These are phyloP conservation scores for Antigone vipio DNA, from an alignment of 2,113 vertebrate genomes.

Conservation along the genomic window DNA sequence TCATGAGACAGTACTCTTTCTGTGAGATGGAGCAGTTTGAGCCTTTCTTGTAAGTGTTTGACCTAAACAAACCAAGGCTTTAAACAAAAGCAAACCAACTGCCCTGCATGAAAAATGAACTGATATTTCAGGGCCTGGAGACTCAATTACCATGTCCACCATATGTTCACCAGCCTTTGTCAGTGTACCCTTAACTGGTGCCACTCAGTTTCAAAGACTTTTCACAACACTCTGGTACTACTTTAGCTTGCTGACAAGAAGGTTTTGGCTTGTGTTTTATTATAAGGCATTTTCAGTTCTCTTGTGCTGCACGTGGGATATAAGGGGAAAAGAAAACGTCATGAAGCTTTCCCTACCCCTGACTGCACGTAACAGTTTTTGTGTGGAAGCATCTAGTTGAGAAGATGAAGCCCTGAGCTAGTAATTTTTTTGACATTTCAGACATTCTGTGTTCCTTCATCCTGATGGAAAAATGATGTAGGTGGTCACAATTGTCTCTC, in stretches of 20 bases:
- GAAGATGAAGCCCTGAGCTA: background rate
- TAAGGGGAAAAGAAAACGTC: background rate
- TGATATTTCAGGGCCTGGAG: background rate
- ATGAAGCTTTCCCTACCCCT: background rate
- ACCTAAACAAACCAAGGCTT: background rate
- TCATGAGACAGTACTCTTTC: background rate
- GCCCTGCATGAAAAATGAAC: background rate
- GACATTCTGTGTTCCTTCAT: background rate
- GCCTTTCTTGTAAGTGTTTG: background rate
- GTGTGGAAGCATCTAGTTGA: background rate
- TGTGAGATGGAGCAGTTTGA: background rate
- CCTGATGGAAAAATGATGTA: background rate
- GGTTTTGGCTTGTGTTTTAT: background rate
- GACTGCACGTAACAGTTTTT: background rate
- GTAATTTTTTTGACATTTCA: background rate
- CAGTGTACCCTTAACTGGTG: background rate
- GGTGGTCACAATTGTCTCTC: background rate
- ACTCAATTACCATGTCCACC: background rate
- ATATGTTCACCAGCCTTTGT: background rate
- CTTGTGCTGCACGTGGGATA: background rate
- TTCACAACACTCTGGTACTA: background rate
- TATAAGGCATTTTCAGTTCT: background rate
- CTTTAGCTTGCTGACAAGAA: background rate
- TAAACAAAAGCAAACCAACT: background rate
- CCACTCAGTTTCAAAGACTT: background rate